Evolutionary conservation across 2,888 invertebrate genomes (phyloP).

Genomic region (Diplazon laetatorius): DNA sequence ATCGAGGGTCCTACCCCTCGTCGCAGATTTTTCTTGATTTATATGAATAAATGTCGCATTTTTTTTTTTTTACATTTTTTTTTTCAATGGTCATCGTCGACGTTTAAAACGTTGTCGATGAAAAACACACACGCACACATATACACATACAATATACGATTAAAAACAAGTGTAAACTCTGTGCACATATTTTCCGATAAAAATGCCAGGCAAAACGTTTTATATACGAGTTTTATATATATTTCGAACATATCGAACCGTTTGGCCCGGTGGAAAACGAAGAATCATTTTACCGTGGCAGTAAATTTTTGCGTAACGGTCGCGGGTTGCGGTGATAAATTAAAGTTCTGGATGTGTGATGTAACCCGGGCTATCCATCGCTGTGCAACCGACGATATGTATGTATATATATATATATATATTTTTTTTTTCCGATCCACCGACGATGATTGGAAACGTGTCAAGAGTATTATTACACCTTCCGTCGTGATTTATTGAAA

Average conservation of each 20-base stretch:
- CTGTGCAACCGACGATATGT: constrained; percentile 11
- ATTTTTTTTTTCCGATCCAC: background rate
- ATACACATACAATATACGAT: background rate
- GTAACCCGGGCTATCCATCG: background rate
- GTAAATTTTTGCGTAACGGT: background rate
- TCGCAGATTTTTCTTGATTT: too few species aligned
- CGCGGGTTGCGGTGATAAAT: constrained; percentile 2
- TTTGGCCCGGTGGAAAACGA: background rate
- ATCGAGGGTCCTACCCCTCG: too few species aligned
- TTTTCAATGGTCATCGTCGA: background rate
- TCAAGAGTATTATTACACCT: constrained; percentile 79
- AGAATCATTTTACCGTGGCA: constrained; percentile 1
- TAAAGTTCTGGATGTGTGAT: constrained; percentile 11
- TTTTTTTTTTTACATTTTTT: too few species aligned
- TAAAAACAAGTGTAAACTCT: background rate
- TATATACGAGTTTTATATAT: background rate
- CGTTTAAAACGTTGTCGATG: background rate
- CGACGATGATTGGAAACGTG: constrained; percentile 72
- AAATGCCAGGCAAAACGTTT: background rate
- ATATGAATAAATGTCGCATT: too few species aligned
- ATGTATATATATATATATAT: too few species aligned
- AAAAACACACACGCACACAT: background rate
- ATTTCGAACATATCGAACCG: background rate
- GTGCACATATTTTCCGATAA: background rate
- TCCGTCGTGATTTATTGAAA: constrained; percentile 68